These are phyloP conservation scores for Craterocephalus amniculus DNA, from an alignment of 2,797 vertebrate genomes.

Conservation along the genomic window DNA sequence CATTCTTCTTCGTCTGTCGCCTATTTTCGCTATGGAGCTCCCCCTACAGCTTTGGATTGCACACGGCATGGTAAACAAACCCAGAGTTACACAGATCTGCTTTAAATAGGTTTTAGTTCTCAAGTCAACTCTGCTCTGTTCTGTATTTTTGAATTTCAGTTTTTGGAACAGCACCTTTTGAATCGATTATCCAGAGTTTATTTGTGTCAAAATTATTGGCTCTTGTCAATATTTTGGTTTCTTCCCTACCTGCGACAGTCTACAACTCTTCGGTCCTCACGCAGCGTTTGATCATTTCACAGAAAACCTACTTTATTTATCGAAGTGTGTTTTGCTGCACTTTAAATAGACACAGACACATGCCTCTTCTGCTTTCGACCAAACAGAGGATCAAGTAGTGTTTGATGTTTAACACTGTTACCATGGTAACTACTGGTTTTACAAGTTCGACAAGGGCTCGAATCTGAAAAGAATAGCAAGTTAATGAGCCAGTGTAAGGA, in stretches of 20 bases:
- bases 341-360: background rate
- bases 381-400: background rate
- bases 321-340: background rate
- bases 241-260: background rate
- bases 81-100: too few species aligned
- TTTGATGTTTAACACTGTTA: background rate
- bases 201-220: background rate
- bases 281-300: background rate
- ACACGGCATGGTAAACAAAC: too few species aligned
- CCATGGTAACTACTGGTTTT: background rate
- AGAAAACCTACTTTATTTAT: background rate
- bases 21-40: too few species aligned
- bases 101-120: too few species aligned
- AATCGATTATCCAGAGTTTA: background rate
- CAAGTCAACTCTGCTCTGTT: background rate
- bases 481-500: background rate
- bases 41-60: too few species aligned
- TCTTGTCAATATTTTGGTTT: background rate
- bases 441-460: background rate
- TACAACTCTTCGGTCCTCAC: background rate
- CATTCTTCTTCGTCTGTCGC: too few species aligned
- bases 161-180: background rate
- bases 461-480: background rate
- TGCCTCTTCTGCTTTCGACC: background rate
- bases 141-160: background rate